Base-by-base conservation (phyloP, 2,797 vertebrate genomes). In the Sarcophilus harrisii region DNA sequence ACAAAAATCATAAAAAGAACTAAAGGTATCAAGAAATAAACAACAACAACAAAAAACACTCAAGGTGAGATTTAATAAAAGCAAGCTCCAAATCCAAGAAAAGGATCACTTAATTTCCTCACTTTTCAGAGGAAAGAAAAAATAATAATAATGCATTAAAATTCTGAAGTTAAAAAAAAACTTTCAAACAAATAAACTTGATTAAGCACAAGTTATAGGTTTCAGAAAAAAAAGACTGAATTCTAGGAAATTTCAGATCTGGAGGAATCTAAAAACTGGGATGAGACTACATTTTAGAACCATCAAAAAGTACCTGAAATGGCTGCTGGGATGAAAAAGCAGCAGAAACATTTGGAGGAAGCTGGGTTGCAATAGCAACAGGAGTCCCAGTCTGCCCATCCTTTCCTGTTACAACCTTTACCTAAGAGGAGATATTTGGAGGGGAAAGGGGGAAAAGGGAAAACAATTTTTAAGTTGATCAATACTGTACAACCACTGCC, bases 351-450 rank as follows among this genome's bases (percentile, higher is more conserved):
- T 99, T 99, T 98, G 99, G 98, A 98, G 99, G 99, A 99, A 99
- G 99, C 98, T 99, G 99, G 97, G 99, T 99, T 99, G 99, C 99
- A 99, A 99, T 99, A 99, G 99, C 99, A 99, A 99, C 99, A 97
- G 99, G 99, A 97, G 99, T 99, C 98, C 99, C 99, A 98, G 99
- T 99, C 99, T 99, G 99, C 97, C 99, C 99, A 99, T 99, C 99
- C 98, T 99, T 99, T 98, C 99, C 99, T 98, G 99, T 99, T 98
- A 99, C 99, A 99, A 99, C 99, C 98, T 99, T 99, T 98, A 99
- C 99, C 99, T 99, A 98, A 98, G 98, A 98, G 98, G 98, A 98
- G 98, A 98, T 98, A 98, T 98, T 98, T 98, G 91, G 97, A 98
- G 97, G 97, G 90, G 57, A 32, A 30, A 58, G 12, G 16, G 97